A percentile compares a stretch with the other conserved stretches of the same genome.
These are phyloP conservation scores for Gymnodraco acuticeps DNA, from an alignment of 2,797 vertebrate genomes.

Conservation along the genomic window DNA sequence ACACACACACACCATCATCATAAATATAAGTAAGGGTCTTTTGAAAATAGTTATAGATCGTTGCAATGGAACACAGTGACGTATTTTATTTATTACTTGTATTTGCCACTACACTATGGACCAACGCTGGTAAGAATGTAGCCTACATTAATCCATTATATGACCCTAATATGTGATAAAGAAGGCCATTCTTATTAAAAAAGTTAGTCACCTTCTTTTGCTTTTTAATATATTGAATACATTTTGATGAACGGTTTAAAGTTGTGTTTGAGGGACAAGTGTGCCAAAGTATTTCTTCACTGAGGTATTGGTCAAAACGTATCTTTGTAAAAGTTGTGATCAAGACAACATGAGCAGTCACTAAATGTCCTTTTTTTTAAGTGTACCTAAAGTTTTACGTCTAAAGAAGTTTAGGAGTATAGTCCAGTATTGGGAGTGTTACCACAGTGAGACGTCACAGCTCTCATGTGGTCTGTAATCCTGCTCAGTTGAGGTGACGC, in stretches of 20 bases:
- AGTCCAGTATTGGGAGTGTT: background rate
- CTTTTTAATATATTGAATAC: background rate
- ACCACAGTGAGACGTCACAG: conserved; percentile 5
- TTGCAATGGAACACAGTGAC: background rate
- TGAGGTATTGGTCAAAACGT: background rate
- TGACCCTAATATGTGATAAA: no score
- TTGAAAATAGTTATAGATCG: background rate
- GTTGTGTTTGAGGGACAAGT: background rate
- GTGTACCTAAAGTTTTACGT: background rate
- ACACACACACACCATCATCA: background rate
- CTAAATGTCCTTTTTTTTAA: background rate
- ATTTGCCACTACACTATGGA: background rate
- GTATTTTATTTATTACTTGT: background rate
- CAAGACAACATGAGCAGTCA: background rate
- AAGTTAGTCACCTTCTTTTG: no score
- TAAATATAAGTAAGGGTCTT: background rate
- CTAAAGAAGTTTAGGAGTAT: conserved; percentile 1
- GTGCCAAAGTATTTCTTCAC: background rate
- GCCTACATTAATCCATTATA: no score
- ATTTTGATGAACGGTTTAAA: background rate
- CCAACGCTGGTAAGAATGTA: no score
- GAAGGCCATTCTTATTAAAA: no score
- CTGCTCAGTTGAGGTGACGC: conserved; percentile 17
- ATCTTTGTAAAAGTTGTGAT: background rate
- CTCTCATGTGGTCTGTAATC: conserved; percentile 27